Evolutionary conservation across 2,113 vertebrate species (phyloP), one percentile per base, ranked within the genome.

Genomic region (Cepphus grylle): DNA sequence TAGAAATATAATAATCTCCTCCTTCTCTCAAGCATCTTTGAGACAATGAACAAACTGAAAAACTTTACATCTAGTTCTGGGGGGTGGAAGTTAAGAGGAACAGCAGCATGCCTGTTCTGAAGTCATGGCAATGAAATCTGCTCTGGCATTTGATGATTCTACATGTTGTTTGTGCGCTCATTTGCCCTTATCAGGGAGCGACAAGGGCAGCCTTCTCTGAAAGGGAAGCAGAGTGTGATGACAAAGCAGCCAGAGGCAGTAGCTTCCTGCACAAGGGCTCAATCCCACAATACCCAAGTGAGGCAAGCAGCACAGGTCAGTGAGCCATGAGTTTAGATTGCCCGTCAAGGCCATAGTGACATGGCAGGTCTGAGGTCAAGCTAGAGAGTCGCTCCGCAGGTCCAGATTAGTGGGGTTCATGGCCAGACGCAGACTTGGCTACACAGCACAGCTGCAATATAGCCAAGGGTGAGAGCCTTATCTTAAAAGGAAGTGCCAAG

Each of bases 141-240:
- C 76, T 73, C 52, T 72, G 52, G 52, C 29, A 18, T 19, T 65
- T 76, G 19, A 36, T 36, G 29, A 66, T 73, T 86, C 34, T 12
- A 12, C 0, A 0, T 42, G 53, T 42, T 52, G 23, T 13, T 56
- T 78, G 40, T 77, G 53, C 0, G 0, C 30, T 86, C 6, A 0
- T 53, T 67, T 45, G 26, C 34, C 34, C 22, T 62, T 66, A 53
- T 52, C 34, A 26, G 59, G 32, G 30, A 47, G 43, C 1, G 2
- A 18, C 23, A 58, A 30, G n/a, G n/a, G 26, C 23, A 73, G 43
- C 18, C 14, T 12, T 25, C 18, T 32, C 42, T 26, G 30, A 32
- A 62, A 27, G 47, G 42, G 65, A 34, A 93, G 36, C 42, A 82
- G 42, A 78, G 53, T 3, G 0, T 36, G 26, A 43, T 30, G 42